Percentiles rank a stretch among this genome's conserved stretches.
Conservation (phyloP, 2,888 invertebrate species). For the Rhabditoides inermis region DNA sequence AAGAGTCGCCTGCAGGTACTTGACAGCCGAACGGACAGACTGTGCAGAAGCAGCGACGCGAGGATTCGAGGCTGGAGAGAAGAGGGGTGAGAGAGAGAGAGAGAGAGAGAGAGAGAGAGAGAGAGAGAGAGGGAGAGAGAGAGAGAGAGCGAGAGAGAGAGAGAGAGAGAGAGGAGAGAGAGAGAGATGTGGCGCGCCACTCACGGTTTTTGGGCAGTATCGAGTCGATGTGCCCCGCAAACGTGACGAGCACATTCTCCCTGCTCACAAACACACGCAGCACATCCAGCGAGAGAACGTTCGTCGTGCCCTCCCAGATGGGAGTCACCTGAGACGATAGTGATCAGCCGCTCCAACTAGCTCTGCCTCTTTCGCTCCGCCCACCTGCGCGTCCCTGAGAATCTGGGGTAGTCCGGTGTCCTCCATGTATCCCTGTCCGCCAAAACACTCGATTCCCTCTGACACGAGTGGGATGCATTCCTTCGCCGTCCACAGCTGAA, state of each 20-base stretch:
- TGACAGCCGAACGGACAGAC: constrained; percentile 2
- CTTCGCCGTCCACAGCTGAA: too few relatives aligned
- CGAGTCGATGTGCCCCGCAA: constrained; percentile 45
- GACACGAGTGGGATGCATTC: constrained; percentile 57
- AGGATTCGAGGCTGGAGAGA: not conserved
- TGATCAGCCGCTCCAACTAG: not conserved
- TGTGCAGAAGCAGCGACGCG: not conserved
- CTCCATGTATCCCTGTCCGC: constrained; percentile 62
- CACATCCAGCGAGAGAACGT: constrained; percentile 59
- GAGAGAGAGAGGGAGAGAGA: not conserved
- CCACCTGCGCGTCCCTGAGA: constrained; percentile 60
- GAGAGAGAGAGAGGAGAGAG: too few relatives aligned
- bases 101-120: not conserved
- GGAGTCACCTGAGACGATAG: constrained; percentile 55
- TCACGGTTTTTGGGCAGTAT: constrained; percentile 15
- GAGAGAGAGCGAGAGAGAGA: not conserved
- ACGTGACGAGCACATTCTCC: constrained; percentile 54
- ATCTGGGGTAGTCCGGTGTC: constrained; percentile 59
- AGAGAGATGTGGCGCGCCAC: too few relatives aligned
- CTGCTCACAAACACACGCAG: constrained; percentile 57
- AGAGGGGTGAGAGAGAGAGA: not conserved
- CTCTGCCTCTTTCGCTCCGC: not conserved
- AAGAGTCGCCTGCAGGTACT: constrained; percentile 18
- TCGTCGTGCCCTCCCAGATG: constrained; percentile 63
- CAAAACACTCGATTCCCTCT: constrained; percentile 60